Evolutionary conservation across 1,140 invertebrate genomes (phyloP), one percentile per base, ranked within the genome.

Genomic region (Zaprionus nigranus): DNA sequence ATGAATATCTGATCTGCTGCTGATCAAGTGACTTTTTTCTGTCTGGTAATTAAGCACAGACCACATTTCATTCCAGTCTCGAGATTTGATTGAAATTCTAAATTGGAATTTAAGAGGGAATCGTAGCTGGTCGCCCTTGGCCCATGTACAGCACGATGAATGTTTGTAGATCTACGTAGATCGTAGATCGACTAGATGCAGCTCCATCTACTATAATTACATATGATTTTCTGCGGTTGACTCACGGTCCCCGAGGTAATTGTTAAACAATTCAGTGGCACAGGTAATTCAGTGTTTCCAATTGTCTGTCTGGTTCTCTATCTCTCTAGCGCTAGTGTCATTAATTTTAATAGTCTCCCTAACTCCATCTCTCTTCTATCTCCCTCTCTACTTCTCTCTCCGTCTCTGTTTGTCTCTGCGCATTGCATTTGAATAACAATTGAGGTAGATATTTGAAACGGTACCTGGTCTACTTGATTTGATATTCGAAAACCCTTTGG

Each of bases 381-480:
- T 60, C 15, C 28, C 28, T 34, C 38, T 59, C 13, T 40, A 13
- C n/a, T 3, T 36, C 15, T 5, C n/a, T 58, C 26, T 66, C 9
- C 12, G 30, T 20, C 2, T 13, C 2, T 20, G 3, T 20, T 51
- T 51, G 28, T 20, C 24, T 20, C 61, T 57, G 78, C 58, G 66
- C 49, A 61, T 57, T 77, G 68, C 68, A 82, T 88, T 90, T 90
- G 78, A 88, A 88, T 88, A 70, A 84, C 85, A 81, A 90, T 81
- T 80, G 83, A 73, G 61, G 24, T 65, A 53, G 71, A 43, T 36
- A 2, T 46, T 38, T n/a, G 59, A 26, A 61, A 43, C 51, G 54
- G 30, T 62, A 71, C 30, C 56, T 17, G 17, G 36, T 70, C 56
- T 67, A 68, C 75, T 68, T 57, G 64, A 71, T 81, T 90, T 78